Base-by-base conservation (phyloP, 2,113 vertebrate species). In the Pampusana beccarii region DNA sequence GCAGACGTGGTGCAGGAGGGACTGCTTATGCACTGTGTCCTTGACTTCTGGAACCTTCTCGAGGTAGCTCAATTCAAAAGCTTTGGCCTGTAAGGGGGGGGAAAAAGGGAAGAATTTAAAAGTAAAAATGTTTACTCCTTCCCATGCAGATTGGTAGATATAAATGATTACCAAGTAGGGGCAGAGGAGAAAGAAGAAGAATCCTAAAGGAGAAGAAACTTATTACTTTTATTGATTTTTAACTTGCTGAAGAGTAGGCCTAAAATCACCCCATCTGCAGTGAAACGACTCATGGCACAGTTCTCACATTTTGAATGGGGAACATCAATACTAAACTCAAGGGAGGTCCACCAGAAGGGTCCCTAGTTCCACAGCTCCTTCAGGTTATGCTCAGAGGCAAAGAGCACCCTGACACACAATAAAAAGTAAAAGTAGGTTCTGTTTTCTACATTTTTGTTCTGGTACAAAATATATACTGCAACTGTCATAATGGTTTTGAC, bases 31-130 rank as follows among this genome's bases (percentile, higher is more conserved):
- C 94, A 99, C 99, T 0, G 99, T 99, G 97, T 99, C 99, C 98
- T 99, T 99, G 75, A 99, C 99, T 97, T 99, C 99, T 46, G 99
- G 99, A 98, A 99, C 99, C 97, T 99, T 99, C 98, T 99, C 99
- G 97, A 99, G 98, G 98, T 99, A 99, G 97, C 98, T 99, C 97
- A 99, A 97, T 97, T 99, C 99, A 98, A 99, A 99, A 61, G 99
- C 99, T 98, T 99, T 99, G 82, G 99, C 99, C 99, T 99, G 57
- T 19, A 91, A 84, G 40, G 34, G 16, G 34, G 16, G 21, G 6
- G 21, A 61, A 33, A 57, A 58, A 36, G 3, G 9, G 6, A 86
- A 60, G 18, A 75, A 42, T 46, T 28, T 19, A 67, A 62, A 94
- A 84, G 40, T 23, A 71, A 92, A 90, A 89, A 67, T 48, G 12